Percentiles rank a stretch among this genome's conserved stretches.
These are phyloP conservation scores for Phainopepla nitens DNA, from an alignment of 2,113 vertebrate species.

Conservation along the genomic window DNA sequence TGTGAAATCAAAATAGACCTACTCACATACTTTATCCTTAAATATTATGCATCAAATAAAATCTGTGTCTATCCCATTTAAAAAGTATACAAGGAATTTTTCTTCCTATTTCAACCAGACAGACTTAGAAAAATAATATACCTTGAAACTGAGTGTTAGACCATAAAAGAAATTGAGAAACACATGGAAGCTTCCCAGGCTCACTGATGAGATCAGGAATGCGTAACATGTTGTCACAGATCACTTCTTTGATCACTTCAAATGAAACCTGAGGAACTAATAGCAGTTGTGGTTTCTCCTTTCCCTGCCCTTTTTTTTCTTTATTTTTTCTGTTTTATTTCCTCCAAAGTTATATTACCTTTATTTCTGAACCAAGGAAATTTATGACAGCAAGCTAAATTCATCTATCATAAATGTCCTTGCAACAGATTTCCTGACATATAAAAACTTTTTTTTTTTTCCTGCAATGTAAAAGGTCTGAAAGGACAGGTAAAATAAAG, in stretches of 20 bases:
- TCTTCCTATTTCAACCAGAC: not conserved
- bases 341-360: not conserved
- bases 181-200: not conserved
- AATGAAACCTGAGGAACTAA: not conserved
- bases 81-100: not conserved
- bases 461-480: not conserved
- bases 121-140: not conserved
- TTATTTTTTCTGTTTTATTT: not conserved
- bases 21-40: not conserved
- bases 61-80: not conserved
- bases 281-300: not conserved
- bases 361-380: not conserved
- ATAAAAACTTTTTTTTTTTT: not conserved
- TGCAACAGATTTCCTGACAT: not conserved
- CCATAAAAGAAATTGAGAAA: not conserved
- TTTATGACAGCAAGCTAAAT: not conserved
- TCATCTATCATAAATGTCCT: not conserved
- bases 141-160: not conserved
- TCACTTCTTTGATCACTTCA: conserved; percentile 17
- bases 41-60: not conserved
- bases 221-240: not conserved
- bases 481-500: not conserved
- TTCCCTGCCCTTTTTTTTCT: not conserved
- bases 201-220: not conserved
- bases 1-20: not conserved